Percentiles rank a stretch among this genome's conserved stretches.
These are phyloP conservation scores for Brachymystax lenok DNA, from an alignment of 2,797 vertebrate genomes.

Conservation along the genomic window DNA sequence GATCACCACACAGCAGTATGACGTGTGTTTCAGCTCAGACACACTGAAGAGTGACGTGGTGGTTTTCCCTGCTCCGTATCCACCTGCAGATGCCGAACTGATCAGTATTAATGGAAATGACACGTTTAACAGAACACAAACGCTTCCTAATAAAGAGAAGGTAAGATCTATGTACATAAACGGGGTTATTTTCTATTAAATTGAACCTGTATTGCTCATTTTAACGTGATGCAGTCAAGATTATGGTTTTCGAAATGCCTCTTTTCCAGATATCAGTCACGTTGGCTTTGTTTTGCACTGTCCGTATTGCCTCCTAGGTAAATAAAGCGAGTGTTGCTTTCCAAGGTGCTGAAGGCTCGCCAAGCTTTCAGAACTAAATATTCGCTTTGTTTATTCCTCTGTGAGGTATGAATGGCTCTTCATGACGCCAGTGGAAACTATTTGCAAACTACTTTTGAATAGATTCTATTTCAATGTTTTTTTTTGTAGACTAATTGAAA, in stretches of 20 bases:
- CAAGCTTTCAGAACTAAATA: not conserved
- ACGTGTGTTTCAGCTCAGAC: conserved; percentile 71
- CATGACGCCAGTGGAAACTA: not conserved
- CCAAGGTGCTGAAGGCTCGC: conserved; percentile 62
- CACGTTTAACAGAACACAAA: conserved; percentile 64
- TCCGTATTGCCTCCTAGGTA: too few species aligned
- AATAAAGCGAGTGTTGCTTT: conserved; percentile 41
- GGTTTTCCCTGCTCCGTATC: conserved; percentile 63
- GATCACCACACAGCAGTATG: conserved; percentile 68
- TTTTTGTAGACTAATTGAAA: not conserved
- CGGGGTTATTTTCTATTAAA: not conserved
- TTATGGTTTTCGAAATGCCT: not conserved
- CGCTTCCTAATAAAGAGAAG: conserved; percentile 65
- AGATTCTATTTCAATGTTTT: not conserved
- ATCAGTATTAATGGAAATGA: conserved; percentile 69
- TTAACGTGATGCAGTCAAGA: not conserved
- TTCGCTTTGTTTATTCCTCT: not conserved
- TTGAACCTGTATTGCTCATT: not conserved
- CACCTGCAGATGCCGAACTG: conserved; percentile 59
- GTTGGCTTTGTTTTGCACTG: not conserved
- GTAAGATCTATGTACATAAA: conserved; percentile 38
- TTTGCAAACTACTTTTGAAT: not conserved
- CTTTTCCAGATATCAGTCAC: not conserved
- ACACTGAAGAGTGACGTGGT: conserved; percentile 70
- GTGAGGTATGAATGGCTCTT: not conserved